These are phyloP conservation scores for Dreissena polymorpha DNA, from an alignment of 1,140 invertebrate genomes.

Conservation along the genomic window DNA sequence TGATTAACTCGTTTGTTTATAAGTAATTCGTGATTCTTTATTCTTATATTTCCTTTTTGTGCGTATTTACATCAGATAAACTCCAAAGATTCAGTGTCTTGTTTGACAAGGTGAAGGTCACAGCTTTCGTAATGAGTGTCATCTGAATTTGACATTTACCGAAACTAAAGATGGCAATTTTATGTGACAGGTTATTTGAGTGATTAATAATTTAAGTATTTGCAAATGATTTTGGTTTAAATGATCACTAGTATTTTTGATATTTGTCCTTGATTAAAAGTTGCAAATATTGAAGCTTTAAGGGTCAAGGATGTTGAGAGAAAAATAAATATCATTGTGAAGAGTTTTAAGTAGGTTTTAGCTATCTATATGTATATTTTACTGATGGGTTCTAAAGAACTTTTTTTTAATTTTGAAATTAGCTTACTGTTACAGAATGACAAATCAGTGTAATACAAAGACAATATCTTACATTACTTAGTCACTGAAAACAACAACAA, in stretches of 20 bases:
- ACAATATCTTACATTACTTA: too few species aligned
- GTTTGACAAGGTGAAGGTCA: constrained; percentile 40
- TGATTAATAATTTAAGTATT: constrained; percentile 9
- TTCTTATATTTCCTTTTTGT: background rate
- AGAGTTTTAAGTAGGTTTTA: too few species aligned
- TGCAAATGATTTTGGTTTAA: background rate
- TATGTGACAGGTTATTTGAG: background rate
- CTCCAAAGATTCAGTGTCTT: too few species aligned
- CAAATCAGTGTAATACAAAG: too few species aligned
- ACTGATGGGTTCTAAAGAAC: too few species aligned
- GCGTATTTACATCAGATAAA: too few species aligned
- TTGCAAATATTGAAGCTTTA: background rate
- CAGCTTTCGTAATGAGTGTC: constrained; percentile 38
- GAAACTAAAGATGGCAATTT: background rate
- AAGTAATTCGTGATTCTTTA: background rate
- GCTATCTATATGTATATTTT: too few species aligned
- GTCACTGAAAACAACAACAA: too few species aligned
- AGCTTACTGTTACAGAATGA: too few species aligned
- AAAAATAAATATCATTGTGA: too few species aligned
- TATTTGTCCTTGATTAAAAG: background rate
- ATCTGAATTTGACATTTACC: background rate
- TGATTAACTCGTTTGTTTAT: background rate
- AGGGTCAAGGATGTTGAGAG: background rate
- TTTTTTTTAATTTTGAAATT: too few species aligned
- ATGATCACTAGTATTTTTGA: background rate